A percentile compares a stretch with the other conserved stretches of the same genome.
These are phyloP conservation scores for Dascillus cervinus DNA, from an alignment of 2,888 invertebrate genomes.

Conservation along the genomic window DNA sequence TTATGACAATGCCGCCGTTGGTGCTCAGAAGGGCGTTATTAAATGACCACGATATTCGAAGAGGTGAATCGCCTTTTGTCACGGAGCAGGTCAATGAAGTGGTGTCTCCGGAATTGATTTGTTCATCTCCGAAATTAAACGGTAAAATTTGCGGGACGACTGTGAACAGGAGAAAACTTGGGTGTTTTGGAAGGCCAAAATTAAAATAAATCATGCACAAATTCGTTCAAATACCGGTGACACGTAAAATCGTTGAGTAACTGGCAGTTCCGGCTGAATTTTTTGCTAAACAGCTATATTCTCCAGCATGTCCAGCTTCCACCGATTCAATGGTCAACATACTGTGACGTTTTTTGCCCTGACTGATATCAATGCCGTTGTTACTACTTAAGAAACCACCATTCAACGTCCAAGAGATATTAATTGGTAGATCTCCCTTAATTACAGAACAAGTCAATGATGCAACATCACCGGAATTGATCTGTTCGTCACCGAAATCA, in stretches of 20 bases:
- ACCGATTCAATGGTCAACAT: conserved; percentile 46
- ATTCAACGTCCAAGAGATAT: conserved; percentile 64
- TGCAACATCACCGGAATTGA: conserved; percentile 70
- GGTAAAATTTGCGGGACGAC: conserved; percentile 37
- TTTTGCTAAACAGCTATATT: conserved; percentile 45
- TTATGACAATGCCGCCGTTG: conserved; percentile 15
- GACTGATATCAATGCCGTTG: conserved; percentile 36
- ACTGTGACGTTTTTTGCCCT: conserved; percentile 43
- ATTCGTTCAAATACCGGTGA: conserved; percentile 46
- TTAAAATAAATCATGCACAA: too few species aligned
- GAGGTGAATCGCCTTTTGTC: conserved; percentile 66
- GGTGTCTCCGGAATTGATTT: conserved; percentile 61
- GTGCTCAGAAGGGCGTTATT: conserved; percentile 51
- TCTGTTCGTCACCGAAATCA: conserved; percentile 66
- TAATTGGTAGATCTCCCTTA: conserved; percentile 72
- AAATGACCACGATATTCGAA: conserved; percentile 66
- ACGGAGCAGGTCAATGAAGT: conserved; percentile 61
- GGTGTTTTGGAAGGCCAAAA: too few species aligned
- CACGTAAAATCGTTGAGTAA: conserved; percentile 41
- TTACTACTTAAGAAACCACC: conserved; percentile 42
- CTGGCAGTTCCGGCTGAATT: conserved; percentile 45
- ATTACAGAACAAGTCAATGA: conserved; percentile 68
- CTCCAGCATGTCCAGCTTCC: conserved; percentile 43
- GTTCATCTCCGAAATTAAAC: conserved; percentile 47
- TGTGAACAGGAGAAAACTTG: too few species aligned